These are phyloP conservation scores for Lepidochitona cinerea DNA, from an alignment of 2,888 invertebrate genomes.

Conservation along the genomic window DNA sequence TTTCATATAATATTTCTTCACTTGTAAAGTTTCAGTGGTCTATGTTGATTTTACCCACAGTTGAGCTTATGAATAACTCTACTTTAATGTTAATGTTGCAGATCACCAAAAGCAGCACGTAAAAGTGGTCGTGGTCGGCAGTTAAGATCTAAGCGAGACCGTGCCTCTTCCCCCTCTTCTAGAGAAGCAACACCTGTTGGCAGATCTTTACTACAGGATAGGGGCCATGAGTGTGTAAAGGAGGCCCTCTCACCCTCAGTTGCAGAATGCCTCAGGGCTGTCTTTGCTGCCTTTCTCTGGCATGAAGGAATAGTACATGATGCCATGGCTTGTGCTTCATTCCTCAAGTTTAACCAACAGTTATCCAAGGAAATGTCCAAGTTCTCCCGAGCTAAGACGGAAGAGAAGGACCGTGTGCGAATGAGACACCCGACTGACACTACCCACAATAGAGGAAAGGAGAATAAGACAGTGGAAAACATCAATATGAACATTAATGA, in stretches of 20 bases:
- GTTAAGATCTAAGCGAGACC: conserved; percentile 68
- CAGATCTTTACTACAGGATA: conserved; percentile 46
- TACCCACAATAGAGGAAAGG: conserved; percentile 38
- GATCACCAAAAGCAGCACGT: conserved; percentile 71
- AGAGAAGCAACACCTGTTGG: conserved; percentile 50
- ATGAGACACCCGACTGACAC: conserved; percentile 61
- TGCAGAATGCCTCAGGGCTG: conserved; percentile 92
- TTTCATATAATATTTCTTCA: too few relatives aligned
- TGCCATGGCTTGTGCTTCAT: conserved; percentile 97
- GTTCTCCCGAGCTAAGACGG: conserved; percentile 47
- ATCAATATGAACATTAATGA: conserved; percentile 59
- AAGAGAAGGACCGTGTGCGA: conserved; percentile 36
- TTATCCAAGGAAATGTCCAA: conserved; percentile 66
- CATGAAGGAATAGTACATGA: conserved; percentile 98
- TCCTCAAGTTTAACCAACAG: conserved; percentile 83
- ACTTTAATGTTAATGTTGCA: too few relatives aligned
- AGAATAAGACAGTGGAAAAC: conserved; percentile 37
- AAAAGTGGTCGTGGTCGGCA: conserved; percentile 74
- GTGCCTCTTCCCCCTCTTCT: conserved; percentile 69
- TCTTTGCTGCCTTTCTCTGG: conserved; percentile 97
- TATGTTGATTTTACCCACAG: too few relatives aligned
- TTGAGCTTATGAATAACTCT: too few relatives aligned
- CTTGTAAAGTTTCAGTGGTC: too few relatives aligned
- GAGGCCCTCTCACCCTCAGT: conserved; percentile 92
- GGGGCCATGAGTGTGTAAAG: conserved; percentile 74